Percentiles rank a stretch among this genome's conserved stretches.
phyloP scores from a whole-genome alignment of 2,888 invertebrate species.

The Synanthedon andrenaeformis region DNA sequence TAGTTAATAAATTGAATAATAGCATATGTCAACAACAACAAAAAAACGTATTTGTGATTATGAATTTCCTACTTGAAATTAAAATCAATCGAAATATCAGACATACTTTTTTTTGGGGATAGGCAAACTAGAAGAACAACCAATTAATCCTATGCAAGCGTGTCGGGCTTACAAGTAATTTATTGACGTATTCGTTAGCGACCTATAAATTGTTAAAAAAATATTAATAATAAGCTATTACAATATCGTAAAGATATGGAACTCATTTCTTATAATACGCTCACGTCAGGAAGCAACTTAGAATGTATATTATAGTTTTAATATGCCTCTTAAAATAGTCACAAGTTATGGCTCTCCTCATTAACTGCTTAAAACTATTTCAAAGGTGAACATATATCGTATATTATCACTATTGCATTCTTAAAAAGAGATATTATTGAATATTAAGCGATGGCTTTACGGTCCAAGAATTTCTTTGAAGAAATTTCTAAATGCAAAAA shows the following conservation, averaged over 20 bases:
- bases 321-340: neutral
- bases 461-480: too few relatives aligned
- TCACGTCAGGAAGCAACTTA: neutral
- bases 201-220: slow-evolving; percentile 35
- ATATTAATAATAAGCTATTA: slow-evolving; percentile 9
- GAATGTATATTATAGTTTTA: neutral
- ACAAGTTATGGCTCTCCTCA: neutral
- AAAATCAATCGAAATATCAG: too few relatives aligned
- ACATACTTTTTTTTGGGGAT: too few relatives aligned
- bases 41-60: too few relatives aligned
- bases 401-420: too few relatives aligned
- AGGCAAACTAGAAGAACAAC: too few relatives aligned
- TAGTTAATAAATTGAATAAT: too few relatives aligned
- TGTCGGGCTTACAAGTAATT: slow-evolving; percentile 31
- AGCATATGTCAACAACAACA: too few relatives aligned
- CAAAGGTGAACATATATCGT: neutral
- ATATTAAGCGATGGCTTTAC: neutral
- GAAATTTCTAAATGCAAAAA: too few relatives aligned
- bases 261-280: neutral
- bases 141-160: slow-evolving; percentile 7
- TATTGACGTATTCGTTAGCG: slow-evolving; percentile 46
- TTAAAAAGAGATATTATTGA: neutral
- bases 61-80: too few relatives aligned
- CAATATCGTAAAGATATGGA: slow-evolving; percentile 4
- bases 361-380: neutral